Base-by-base conservation (phyloP, 1,140 invertebrate species). In the Halesus radiatus region DNA sequence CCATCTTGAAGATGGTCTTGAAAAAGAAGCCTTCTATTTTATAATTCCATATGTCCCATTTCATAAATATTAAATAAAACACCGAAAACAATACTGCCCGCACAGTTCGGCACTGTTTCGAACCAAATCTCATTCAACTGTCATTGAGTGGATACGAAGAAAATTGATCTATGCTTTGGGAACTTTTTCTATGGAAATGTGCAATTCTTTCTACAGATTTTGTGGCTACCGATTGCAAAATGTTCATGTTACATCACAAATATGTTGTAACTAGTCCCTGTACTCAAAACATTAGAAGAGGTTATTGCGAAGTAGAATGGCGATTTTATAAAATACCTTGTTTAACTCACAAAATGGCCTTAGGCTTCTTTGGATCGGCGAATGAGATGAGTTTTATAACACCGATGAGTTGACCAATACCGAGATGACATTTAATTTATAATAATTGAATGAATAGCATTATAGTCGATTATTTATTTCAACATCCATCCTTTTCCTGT, bases 211-310 rank as follows among this genome's bases (percentile, higher is more conserved):
- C 22, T 0, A 22, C n/a, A 56, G 54, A 56, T 56, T 56, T 56
- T 56, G 54, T 18, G 54, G 22, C 54, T 22, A 22, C n/a, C 18
- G 22, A 56, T 56, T 20, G 18, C 54, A 56, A 56, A 56, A 56
- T 56, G 23, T 23, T 3, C 7, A 29, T 16, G 60, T 64, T 64
- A 7, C 60, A 29, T 64, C 18, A 64, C 23, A 29, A 5, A 16
- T 22, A 56, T 64, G 60, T 22, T 29, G 60, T 22, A 64, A 64
- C 15, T 64, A 5, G 60, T 64, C 60, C 60, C 60, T 64, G 60
- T 29, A 23, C 60, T 29, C 20, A 64, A 64, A 64, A 64, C 20
- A 1, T 64, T 56, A 56, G 4, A 45, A 45, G 37, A 45, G 37
- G 37, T 45, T 45, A 45, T 45, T 45, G 37, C 37, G 37, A 45